Evolutionary conservation across 1,140 invertebrate species (phyloP).

Genomic region (Dendrolimus kikuchii): DNA sequence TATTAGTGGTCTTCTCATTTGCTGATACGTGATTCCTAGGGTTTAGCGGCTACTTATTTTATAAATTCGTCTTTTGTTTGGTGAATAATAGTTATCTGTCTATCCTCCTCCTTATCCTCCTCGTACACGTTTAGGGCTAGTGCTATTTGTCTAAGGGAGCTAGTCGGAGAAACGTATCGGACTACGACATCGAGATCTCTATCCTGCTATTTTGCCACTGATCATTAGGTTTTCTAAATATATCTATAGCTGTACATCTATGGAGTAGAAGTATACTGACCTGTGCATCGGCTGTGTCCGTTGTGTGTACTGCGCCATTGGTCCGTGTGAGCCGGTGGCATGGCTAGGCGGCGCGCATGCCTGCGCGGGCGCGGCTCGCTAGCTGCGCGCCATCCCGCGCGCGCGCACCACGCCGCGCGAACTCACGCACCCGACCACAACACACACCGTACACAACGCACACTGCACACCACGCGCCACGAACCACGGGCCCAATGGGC

Average conservation of each 20-base stretch:
- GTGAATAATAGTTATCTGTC: too few relatives aligned
- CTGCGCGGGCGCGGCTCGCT: constrained; percentile 43
- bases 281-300: constrained; percentile 71
- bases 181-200: too few relatives aligned
- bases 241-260: not conserved
- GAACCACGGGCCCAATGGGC: not conserved
- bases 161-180: too few relatives aligned
- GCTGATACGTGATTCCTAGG: too few relatives aligned
- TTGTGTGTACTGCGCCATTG: constrained; percentile 69
- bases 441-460: constrained; percentile 14
- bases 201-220: too few relatives aligned
- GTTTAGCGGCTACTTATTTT: too few relatives aligned
- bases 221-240: too few relatives aligned
- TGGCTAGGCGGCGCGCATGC: constrained; percentile 61
- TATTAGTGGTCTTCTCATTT: too few relatives aligned
- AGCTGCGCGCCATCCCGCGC: constrained; percentile 47
- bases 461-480: constrained; percentile 14
- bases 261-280: constrained; percentile 21
- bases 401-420: constrained; percentile 15
- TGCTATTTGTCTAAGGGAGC: too few relatives aligned
- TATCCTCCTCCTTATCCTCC: too few relatives aligned
- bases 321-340: constrained; percentile 39
- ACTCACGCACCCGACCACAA: constrained; percentile 10
- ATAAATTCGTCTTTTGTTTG: too few relatives aligned
- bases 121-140: too few relatives aligned